A percentile compares a stretch with the other conserved stretches of the same genome.
Evolutionary conservation across 1,140 invertebrate species (phyloP).

Genomic region (Eumaeus atala): DNA sequence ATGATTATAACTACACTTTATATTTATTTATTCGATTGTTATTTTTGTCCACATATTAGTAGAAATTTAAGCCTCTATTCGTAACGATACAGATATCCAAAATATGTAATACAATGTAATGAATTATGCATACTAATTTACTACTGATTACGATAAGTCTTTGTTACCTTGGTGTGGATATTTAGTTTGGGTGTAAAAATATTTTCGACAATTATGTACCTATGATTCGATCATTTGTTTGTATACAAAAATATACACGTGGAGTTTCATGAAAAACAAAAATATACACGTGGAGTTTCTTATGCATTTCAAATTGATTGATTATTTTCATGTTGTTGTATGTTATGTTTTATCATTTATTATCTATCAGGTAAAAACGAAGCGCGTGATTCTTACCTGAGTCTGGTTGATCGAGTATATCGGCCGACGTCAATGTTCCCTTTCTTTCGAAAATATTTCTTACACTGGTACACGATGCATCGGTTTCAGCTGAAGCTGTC

Average conservation of each 20-base stretch:
- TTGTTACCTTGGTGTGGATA: too few species aligned
- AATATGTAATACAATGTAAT: too few species aligned
- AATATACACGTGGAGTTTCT: background rate
- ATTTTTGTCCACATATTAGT: too few species aligned
- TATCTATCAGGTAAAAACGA: conserved; percentile 22
- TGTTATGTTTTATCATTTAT: conserved; percentile 7
- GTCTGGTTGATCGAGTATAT: conserved; percentile 56
- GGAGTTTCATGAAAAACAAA: background rate
- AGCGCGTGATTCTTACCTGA: conserved; percentile 63
- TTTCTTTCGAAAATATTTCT: conserved; percentile 61
- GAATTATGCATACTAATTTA: too few species aligned
- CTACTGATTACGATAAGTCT: too few species aligned
- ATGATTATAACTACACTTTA: too few species aligned
- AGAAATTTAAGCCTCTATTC: too few species aligned
- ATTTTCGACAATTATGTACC: too few species aligned
- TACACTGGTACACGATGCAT: conserved; percentile 57
- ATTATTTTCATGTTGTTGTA: background rate
- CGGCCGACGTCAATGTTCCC: conserved; percentile 55
- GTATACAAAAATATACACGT: conserved; percentile 5
- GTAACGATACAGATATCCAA: too few species aligned
- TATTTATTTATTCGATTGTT: too few species aligned
- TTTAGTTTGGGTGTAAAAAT: too few species aligned
- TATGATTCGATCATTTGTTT: background rate
- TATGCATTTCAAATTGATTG: conserved; percentile 7
- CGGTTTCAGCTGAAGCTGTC: conserved; percentile 41